Evolutionary conservation across 2,113 vertebrate genomes (phyloP).

Genomic region (Corythoichthys intestinalis): DNA sequence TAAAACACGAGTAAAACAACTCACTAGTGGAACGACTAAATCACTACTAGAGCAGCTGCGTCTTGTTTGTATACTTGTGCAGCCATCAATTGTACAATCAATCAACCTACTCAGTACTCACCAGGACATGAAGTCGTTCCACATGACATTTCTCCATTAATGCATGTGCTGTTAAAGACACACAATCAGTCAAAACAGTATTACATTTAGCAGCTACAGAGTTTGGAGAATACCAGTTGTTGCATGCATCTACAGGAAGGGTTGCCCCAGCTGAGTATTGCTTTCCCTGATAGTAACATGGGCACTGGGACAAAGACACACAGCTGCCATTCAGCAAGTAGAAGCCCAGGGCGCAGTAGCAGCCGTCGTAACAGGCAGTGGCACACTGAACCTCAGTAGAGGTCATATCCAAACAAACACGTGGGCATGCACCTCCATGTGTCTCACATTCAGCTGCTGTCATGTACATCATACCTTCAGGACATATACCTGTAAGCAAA

Average conservation of each 20-base stretch:
- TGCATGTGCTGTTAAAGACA: constrained; percentile 74
- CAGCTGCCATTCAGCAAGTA: constrained; percentile 80
- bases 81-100: not conserved
- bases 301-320: constrained; percentile 66
- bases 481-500: constrained; percentile 73
- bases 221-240: constrained; percentile 77
- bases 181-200: not conserved
- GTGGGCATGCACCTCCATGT: constrained; percentile 73
- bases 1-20: not conserved
- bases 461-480: constrained; percentile 69
- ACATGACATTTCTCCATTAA: constrained; percentile 79
- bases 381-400: constrained; percentile 73
- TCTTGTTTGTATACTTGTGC: not conserved
- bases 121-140: constrained; percentile 74
- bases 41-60: not conserved
- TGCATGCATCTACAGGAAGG: constrained; percentile 69
- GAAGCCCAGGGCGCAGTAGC: constrained; percentile 75
- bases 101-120: constrained; percentile 49
- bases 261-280: constrained; percentile 53
- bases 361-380: constrained; percentile 75
- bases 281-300: constrained; percentile 76
- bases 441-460: constrained; percentile 70
- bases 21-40: not conserved
- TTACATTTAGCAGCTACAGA: too few species aligned
- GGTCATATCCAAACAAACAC: constrained; percentile 78